Evolutionary conservation across 2,888 invertebrate genomes (phyloP).

Genomic region (Thymelicus lineola): DNA sequence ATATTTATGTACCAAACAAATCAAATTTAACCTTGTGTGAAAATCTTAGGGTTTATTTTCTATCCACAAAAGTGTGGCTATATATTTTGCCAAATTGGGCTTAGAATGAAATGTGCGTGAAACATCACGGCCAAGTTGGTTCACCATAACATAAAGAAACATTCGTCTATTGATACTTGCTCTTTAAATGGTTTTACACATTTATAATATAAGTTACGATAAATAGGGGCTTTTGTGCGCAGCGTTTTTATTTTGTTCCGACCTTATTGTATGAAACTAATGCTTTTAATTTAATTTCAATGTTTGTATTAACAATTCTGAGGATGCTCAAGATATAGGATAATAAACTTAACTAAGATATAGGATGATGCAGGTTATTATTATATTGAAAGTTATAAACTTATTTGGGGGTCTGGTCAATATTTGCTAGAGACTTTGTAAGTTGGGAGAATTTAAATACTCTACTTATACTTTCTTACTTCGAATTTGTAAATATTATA

Average conservation of each 20-base stretch:
- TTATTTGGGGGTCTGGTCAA: not conserved
- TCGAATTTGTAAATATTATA: too few relatives aligned
- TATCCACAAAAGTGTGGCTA: slow-evolving; percentile 25
- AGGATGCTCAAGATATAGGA: slow-evolving; percentile 53
- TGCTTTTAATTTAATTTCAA: slow-evolving; percentile 79
- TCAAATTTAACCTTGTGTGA: slow-evolving; percentile 36
- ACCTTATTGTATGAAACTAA: slow-evolving; percentile 81
- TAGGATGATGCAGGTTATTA: slow-evolving; percentile 12
- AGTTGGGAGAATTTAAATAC: too few relatives aligned
- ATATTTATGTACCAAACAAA: not conserved
- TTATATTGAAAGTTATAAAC: not conserved
- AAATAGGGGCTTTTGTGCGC: slow-evolving; percentile 75
- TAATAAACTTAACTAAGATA: slow-evolving; percentile 1
- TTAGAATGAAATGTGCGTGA: slow-evolving; percentile 80
- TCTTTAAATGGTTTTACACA: slow-evolving; percentile 85
- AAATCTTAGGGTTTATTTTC: slow-evolving; percentile 47
- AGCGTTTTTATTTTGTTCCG: slow-evolving; percentile 72
- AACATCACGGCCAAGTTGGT: slow-evolving; percentile 83
- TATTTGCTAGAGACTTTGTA: too few relatives aligned
- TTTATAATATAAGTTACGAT: slow-evolving; percentile 82
- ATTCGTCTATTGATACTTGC: slow-evolving; percentile 81
- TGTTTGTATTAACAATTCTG: slow-evolving; percentile 67
- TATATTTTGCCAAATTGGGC: slow-evolving; percentile 56
- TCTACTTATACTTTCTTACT: too few relatives aligned
- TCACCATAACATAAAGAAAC: slow-evolving; percentile 81